Evolutionary conservation across 2,797 vertebrate genomes (phyloP), one percentile per base, ranked within the genome.

Genomic region (Microchirus variegatus): DNA sequence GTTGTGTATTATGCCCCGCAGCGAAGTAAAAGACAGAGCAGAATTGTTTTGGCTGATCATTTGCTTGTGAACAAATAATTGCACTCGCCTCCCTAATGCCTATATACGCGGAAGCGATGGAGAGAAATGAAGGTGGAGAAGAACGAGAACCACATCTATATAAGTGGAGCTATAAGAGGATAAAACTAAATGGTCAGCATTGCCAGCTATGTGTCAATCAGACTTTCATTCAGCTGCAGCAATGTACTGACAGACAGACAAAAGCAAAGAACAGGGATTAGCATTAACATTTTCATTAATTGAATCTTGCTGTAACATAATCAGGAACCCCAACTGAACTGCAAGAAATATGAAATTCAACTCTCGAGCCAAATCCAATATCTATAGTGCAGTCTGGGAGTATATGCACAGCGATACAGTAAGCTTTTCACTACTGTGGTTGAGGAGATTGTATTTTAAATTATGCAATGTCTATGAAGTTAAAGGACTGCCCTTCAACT

Each of bases 51-150:
- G 59, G 68, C 73, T 78, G 79, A 85, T 73, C 58, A 63, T 77
- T 85, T 82, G 74, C 80, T 74, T 80, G 72, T 57, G 4, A 83
- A 70, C 77, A 85, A 85, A 86, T 86, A 78, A 87, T 75, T 77
- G 76, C 59, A 54, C 82, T 83, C n/a, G 19, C 57, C 57, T 55
- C 56, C 43, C 50, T 49, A 38, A 65, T 0, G 19, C 76, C 63
- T 81, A 11, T 81, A 11, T 0, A 72, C 73, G 64, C 43, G 45
- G 42, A 70, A 48, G 43, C 31, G 60, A 53, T 46, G 67, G 46
- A 44, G 50, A 40, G 62, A 55, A 18, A 18, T 6, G 18, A 10
- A 18, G 2, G 44, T 1, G 51, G 31, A 40, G 51, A 53, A 56
- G 17, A 31, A 31, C 31, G 8, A 31, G 31, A 3, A 31, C 3